These are phyloP conservation scores for Antechinus flavipes DNA, from an alignment of 2,113 vertebrate genomes.

Conservation along the genomic window DNA sequence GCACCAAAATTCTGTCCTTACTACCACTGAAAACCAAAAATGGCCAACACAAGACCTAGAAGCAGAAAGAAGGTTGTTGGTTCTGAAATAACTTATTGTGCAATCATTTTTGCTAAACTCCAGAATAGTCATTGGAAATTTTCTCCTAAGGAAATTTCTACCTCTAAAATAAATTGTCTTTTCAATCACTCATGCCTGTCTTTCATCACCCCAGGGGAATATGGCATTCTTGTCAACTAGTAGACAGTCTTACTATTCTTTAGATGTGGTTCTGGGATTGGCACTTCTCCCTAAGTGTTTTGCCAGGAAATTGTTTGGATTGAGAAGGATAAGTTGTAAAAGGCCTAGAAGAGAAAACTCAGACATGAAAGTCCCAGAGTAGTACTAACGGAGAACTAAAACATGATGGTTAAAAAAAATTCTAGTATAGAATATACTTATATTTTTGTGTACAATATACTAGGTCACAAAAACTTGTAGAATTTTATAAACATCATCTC, in stretches of 20 bases:
- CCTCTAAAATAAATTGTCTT: neutral
- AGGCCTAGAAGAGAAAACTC: neutral
- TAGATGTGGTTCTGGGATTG: neutral
- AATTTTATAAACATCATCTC: neutral
- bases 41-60: slow-evolving; percentile 48
- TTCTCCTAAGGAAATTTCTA: neutral
- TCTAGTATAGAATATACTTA: neutral
- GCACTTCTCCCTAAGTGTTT: neutral
- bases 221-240: neutral
- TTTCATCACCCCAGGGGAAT: neutral
- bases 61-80: neutral
- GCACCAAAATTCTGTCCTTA: neutral
- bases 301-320: neutral
- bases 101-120: slow-evolving; percentile 11
- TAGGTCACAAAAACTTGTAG: neutral
- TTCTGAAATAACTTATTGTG: neutral
- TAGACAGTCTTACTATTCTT: neutral
- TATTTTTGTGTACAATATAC: neutral
- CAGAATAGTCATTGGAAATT: neutral
- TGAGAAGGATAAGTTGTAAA: neutral
- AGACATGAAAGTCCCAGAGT: neutral
- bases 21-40: slow-evolving; percentile 28
- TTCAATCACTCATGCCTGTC: neutral
- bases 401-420: neutral
- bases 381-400: neutral